These are phyloP conservation scores for Tychaedon coryphoeus DNA, from an alignment of 2,113 vertebrate genomes.

Conservation along the genomic window DNA sequence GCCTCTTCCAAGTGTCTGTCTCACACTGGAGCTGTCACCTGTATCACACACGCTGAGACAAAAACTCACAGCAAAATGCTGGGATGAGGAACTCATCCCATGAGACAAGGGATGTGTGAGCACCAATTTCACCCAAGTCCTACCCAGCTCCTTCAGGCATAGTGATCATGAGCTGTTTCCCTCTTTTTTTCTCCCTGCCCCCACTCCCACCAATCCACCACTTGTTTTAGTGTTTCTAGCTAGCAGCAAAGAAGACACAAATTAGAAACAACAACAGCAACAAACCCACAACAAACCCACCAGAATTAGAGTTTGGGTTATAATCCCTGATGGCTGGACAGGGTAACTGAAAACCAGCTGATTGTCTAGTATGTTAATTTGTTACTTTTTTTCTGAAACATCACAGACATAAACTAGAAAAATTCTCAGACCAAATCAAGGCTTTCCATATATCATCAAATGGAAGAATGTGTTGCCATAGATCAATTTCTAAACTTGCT, in stretches of 20 bases:
- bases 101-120: background rate
- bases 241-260: background rate
- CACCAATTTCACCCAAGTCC: background rate
- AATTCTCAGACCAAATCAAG: background rate
- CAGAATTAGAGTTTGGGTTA: background rate
- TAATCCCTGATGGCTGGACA: background rate
- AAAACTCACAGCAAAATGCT: background rate
- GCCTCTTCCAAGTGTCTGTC: background rate
- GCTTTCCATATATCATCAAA: background rate
- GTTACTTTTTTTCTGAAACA: background rate
- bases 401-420: background rate
- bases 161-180: fast-evolving
- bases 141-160: background rate
- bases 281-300: background rate
- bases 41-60: fast-evolving
- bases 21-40: background rate
- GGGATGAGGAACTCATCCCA: background rate
- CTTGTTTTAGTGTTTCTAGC: background rate
- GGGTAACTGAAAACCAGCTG: background rate
- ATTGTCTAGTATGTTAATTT: background rate
- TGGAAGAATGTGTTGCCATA: background rate
- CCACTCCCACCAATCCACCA: background rate
- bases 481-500: background rate
- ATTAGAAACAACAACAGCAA: background rate
- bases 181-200: background rate